phyloP scores from a whole-genome alignment of 2,888 invertebrate genomes.

The Pheosia gnoma region DNA sequence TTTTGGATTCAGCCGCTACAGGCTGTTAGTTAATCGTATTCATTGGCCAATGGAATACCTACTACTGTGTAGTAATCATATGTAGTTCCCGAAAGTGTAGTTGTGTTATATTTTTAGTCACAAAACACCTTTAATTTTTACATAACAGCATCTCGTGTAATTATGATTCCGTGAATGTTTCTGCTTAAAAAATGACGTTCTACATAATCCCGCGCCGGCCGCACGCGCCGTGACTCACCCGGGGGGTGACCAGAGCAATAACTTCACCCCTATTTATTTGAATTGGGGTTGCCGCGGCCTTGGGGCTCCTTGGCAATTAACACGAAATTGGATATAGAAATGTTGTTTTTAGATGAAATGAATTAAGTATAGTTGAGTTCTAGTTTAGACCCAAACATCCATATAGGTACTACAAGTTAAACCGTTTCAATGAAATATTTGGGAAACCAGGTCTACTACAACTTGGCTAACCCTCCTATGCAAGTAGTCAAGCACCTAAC shows the following conservation, averaged over 20 bases:
- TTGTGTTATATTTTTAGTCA: too few species aligned
- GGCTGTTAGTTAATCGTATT: too few species aligned
- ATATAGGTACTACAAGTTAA: too few species aligned
- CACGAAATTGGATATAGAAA: slow-evolving; percentile 37
- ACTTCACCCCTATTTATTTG: slow-evolving; percentile 51
- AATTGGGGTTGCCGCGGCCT: slow-evolving; percentile 47
- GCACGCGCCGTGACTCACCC: slow-evolving; percentile 32
- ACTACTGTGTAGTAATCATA: too few species aligned
- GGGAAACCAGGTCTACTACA: too few species aligned
- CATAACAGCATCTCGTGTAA: slow-evolving; percentile 6
- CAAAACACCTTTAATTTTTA: too few species aligned
- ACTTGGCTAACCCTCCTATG: too few species aligned
- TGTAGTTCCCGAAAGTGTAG: too few species aligned
- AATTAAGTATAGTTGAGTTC: background rate
- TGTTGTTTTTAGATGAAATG: slow-evolving; percentile 26
- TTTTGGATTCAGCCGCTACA: too few species aligned
- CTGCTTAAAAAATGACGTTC: slow-evolving; percentile 45
- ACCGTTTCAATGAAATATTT: too few species aligned
- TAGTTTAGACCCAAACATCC: background rate
- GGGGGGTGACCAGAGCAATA: slow-evolving; percentile 53
- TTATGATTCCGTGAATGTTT: slow-evolving; percentile 40
- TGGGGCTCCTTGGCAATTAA: slow-evolving; percentile 57
- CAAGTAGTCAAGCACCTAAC: too few species aligned
- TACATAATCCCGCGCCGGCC: slow-evolving; percentile 24
- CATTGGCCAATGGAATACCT: too few species aligned